Percentiles rank a stretch among this genome's conserved stretches.
These are phyloP conservation scores for Pseudorectes ferrugineus DNA, from an alignment of 2,113 vertebrate genomes.

Conservation along the genomic window DNA sequence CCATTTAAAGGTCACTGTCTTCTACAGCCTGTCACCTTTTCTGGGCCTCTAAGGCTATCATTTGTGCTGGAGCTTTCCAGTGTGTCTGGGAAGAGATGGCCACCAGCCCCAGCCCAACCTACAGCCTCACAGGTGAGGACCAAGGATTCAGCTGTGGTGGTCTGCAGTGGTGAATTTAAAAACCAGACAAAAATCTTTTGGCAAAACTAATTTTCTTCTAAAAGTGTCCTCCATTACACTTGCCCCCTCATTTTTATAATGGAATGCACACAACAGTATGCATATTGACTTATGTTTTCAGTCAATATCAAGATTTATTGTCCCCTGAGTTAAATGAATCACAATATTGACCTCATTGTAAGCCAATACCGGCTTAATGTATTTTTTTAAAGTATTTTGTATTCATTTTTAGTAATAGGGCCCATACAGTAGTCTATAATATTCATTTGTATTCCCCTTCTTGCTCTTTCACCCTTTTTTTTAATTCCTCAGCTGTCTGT, in stretches of 20 bases:
- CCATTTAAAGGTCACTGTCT: background rate
- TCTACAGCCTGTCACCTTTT: background rate
- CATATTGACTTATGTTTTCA: conserved; percentile 77
- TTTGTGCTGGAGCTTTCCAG: background rate
- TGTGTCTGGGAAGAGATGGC: background rate
- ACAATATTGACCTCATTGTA: conserved; percentile 78
- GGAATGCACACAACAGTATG: conserved; percentile 72
- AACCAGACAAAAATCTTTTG: background rate
- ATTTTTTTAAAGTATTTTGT: conserved; percentile 77
- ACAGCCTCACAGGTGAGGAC: background rate
- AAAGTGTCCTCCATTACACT: conserved; percentile 60
- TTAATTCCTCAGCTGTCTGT: conserved; percentile 61
- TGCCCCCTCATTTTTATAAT: conserved; percentile 65
- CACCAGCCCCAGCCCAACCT: background rate
- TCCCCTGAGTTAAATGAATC: conserved; percentile 79
- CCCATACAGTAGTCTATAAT: conserved; percentile 65
- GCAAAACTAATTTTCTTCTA: conserved; percentile 39
- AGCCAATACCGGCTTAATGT: conserved; percentile 76
- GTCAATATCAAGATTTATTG: conserved; percentile 83
- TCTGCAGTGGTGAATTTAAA: background rate
- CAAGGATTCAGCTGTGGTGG: background rate
- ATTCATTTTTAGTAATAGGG: conserved; percentile 79
- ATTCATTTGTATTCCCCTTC: conserved; percentile 69
- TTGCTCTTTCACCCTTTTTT: conserved; percentile 28
- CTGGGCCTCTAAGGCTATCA: background rate